phyloP scores from a whole-genome alignment of 2,888 invertebrate species.

The Camponotus fellah region DNA sequence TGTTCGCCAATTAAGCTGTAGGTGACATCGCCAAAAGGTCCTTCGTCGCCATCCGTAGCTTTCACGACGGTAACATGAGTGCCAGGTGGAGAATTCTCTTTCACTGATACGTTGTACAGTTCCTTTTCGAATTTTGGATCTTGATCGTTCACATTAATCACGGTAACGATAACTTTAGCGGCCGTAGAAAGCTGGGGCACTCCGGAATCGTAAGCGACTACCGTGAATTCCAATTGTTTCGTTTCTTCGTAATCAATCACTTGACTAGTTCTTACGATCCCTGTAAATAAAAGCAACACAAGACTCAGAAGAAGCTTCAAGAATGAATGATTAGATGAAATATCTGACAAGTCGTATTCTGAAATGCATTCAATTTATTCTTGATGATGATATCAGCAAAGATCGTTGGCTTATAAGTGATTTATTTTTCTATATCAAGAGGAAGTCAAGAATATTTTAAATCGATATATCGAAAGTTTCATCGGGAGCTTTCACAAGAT shows the following conservation, averaged over 20 bases:
- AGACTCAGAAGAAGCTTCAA: not conserved
- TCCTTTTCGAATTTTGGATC: conserved; percentile 91
- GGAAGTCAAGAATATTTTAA: not conserved
- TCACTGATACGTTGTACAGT: conserved; percentile 90
- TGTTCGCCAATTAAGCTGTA: conserved; percentile 93
- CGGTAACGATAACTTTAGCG: conserved; percentile 92
- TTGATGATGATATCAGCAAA: not conserved
- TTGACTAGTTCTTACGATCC: conserved; percentile 91
- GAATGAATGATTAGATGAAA: not conserved
- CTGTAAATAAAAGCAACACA: conserved; percentile 83
- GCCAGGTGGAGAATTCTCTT: conserved; percentile 92
- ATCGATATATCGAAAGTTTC: not conserved
- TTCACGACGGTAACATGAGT: conserved; percentile 91
- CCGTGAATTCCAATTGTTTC: conserved; percentile 92
- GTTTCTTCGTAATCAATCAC: conserved; percentile 94
- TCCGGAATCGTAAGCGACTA: conserved; percentile 95
- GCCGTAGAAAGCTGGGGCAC: conserved; percentile 93
- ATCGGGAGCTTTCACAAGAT: not conserved
- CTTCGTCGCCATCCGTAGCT: conserved; percentile 93
- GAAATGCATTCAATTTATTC: not conserved
- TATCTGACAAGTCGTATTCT: not conserved
- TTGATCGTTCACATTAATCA: conserved; percentile 95
- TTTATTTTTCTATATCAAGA: not conserved
- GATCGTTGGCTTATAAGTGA: not conserved
- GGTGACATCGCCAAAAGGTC: conserved; percentile 91